Percentiles rank a stretch among this genome's conserved stretches.
phyloP scores from a whole-genome alignment of 2,888 invertebrate genomes.

The Horisme vitalbata region DNA sequence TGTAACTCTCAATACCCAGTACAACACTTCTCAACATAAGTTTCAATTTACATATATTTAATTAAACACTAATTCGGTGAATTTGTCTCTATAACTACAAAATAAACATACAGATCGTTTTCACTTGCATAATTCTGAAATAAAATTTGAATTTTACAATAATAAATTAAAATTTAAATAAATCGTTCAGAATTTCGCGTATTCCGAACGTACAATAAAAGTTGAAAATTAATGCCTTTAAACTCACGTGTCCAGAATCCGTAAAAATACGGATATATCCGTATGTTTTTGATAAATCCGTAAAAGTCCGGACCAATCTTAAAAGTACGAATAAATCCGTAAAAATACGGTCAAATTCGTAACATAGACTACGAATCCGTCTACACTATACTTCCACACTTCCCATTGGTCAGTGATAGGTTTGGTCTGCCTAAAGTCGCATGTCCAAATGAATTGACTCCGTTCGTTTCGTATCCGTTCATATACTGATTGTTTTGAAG shows the following conservation, averaged over 20 bases:
- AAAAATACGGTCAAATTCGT: not conserved
- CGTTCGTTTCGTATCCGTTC: constrained; percentile 58
- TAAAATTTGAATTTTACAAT: not conserved
- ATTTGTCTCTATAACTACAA: constrained; percentile 3
- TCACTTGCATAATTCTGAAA: not conserved
- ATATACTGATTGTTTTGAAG: constrained; percentile 75
- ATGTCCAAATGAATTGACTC: constrained; percentile 53
- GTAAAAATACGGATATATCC: constrained; percentile 2
- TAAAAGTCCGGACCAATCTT: not conserved
- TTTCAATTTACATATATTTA: constrained; percentile 8
- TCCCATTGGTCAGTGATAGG: constrained; percentile 69
- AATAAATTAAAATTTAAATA: constrained; percentile 5
- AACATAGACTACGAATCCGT: constrained; percentile 1
- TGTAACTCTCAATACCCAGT: constrained; percentile 17
- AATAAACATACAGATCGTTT: too few relatives aligned
- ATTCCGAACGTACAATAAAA: constrained; percentile 5
- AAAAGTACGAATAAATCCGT: constrained; percentile 1
- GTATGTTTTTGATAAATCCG: not conserved
- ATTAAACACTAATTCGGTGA: constrained; percentile 17
- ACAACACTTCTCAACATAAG: constrained; percentile 1
- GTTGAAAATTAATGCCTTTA: too few relatives aligned
- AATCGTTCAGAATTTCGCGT: not conserved
- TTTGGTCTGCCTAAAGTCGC: constrained; percentile 62
- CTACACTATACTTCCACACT: constrained; percentile 75
- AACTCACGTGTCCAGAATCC: too few relatives aligned